Percentiles rank a stretch among this genome's conserved stretches.
Evolutionary conservation across 2,888 invertebrate genomes (phyloP).

Genomic region (Drosophila paranaensis): DNA sequence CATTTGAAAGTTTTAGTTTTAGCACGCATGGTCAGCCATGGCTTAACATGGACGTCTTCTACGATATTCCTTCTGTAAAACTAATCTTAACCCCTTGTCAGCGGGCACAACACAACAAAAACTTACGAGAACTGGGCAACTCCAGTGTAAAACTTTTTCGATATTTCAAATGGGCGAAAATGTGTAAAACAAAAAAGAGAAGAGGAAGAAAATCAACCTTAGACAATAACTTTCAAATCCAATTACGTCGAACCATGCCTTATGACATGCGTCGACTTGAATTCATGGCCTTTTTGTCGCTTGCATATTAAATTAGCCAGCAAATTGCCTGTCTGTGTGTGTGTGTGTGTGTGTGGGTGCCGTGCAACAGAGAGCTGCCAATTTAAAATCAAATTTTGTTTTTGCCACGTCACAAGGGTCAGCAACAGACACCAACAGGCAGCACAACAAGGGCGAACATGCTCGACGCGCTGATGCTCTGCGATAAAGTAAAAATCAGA

Average conservation of each 20-base stretch:
- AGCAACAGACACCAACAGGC: slow-evolving; percentile 7
- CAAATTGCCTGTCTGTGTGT: slow-evolving; percentile 54
- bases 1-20: slow-evolving; percentile 69
- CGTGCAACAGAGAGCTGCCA: slow-evolving; percentile 44
- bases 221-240: slow-evolving; percentile 76
- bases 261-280: slow-evolving; percentile 29
- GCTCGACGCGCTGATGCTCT: slow-evolving; percentile 1
- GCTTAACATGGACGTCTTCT: slow-evolving; percentile 51
- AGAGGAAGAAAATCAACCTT: slow-evolving; percentile 20
- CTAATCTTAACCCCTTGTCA: slow-evolving; percentile 19
- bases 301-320: slow-evolving; percentile 78
- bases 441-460: background rate
- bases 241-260: slow-evolving; percentile 56
- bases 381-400: slow-evolving; percentile 72
- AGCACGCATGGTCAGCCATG: slow-evolving; percentile 70
- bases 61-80: slow-evolving; percentile 28
- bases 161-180: slow-evolving; percentile 67
- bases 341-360: slow-evolving; percentile 29
- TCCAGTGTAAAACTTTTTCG: slow-evolving; percentile 66
- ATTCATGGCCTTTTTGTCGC: slow-evolving; percentile 46
- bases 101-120: background rate
- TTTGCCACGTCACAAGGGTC: slow-evolving; percentile 58
- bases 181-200: slow-evolving; percentile 1
- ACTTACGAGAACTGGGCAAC: slow-evolving; percentile 42
- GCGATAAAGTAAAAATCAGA: too few relatives aligned